Conservation (phyloP, 2,888 invertebrate genomes). For the Nezara viridula region DNA sequence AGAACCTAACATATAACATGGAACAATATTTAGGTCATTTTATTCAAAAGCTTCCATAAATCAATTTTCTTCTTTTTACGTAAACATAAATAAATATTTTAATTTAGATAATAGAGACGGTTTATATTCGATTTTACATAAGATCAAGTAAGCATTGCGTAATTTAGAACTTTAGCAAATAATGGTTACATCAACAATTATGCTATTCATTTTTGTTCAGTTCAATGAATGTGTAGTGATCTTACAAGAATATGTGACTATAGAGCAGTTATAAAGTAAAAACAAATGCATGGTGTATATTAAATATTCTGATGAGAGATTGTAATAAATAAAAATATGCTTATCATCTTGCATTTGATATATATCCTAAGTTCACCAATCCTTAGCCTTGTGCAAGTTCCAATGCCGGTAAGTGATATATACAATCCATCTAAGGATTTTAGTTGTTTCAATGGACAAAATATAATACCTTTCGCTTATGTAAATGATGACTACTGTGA, state of each 20-base stretch:
- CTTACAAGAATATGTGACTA: background rate
- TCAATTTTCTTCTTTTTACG: too few relatives aligned
- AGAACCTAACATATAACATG: too few relatives aligned
- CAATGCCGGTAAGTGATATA: slow-evolving; percentile 68
- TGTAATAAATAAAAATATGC: slow-evolving; percentile 1
- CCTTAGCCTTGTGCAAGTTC: background rate
- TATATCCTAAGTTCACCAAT: background rate
- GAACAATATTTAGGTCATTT: too few relatives aligned
- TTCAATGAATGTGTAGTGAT: background rate
- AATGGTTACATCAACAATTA: too few relatives aligned
- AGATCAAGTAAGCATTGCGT: too few relatives aligned
- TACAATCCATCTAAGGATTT: slow-evolving; percentile 86
- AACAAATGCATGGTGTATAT: background rate
- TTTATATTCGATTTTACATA: too few relatives aligned
- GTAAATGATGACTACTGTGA: slow-evolving; percentile 97
- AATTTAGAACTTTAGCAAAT: too few relatives aligned
- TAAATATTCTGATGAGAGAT: background rate
- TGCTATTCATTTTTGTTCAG: background rate
- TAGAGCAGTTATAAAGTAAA: background rate
- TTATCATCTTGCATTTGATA: background rate
- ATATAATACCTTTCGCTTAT: slow-evolving; percentile 82
- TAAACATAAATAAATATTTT: too few relatives aligned
- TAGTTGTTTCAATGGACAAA: slow-evolving; percentile 90
- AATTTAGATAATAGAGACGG: too few relatives aligned
- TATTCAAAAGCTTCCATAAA: too few relatives aligned